Evolutionary conservation across 2,888 invertebrate species (phyloP).

Genomic region (Drosophila buzzatii): DNA sequence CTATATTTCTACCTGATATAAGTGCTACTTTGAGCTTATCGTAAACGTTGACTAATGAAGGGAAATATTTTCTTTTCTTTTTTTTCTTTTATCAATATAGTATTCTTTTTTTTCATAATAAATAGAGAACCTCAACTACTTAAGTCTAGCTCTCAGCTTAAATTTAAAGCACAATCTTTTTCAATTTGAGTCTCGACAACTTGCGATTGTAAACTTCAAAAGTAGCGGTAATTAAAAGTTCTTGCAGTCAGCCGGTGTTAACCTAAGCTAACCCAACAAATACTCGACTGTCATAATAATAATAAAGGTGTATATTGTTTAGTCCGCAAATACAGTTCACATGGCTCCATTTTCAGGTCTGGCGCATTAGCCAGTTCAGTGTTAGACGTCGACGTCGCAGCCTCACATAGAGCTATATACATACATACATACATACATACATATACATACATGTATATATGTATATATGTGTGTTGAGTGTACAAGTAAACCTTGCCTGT

Average conservation of each 20-base stretch:
- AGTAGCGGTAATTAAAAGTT: background rate
- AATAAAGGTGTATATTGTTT: slow-evolving; percentile 29
- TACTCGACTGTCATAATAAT: slow-evolving; percentile 18
- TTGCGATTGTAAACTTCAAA: background rate
- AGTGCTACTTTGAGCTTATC: background rate
- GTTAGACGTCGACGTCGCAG: slow-evolving; percentile 13
- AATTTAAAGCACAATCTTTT: slow-evolving; percentile 10
- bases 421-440: too few species aligned
- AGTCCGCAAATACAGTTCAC: slow-evolving; percentile 38
- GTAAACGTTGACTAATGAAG: background rate
- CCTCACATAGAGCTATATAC: slow-evolving; percentile 14
- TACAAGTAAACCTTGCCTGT: slow-evolving; percentile 39
- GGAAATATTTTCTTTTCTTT: background rate
- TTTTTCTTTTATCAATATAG: background rate
- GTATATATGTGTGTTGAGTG: background rate
- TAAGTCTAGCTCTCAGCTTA: background rate
- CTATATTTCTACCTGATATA: background rate
- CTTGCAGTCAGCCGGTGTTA: slow-evolving; percentile 13
- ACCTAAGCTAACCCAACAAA: slow-evolving; percentile 26
- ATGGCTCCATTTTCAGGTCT: slow-evolving; percentile 11
- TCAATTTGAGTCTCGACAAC: slow-evolving; percentile 13
- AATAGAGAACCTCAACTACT: background rate
- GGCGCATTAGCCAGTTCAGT: slow-evolving; percentile 26
- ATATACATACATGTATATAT: background rate
- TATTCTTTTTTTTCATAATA: background rate